A percentile compares a stretch with the other conserved stretches of the same genome.
Conservation (phyloP, 2,888 invertebrate species). For the Drosophila prostipennis region DNA sequence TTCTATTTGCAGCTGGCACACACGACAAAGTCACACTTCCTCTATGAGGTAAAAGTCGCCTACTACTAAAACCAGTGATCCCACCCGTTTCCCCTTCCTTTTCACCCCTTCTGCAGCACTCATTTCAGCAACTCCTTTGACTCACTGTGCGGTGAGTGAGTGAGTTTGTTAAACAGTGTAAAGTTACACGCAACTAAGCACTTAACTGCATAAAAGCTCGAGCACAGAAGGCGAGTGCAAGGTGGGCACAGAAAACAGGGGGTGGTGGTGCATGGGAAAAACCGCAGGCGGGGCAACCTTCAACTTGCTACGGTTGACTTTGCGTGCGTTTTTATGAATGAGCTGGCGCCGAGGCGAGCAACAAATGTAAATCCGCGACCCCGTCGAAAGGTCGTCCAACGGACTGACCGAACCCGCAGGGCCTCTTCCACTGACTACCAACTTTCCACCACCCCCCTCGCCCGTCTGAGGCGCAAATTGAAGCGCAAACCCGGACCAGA, state of each 20-base stretch:
- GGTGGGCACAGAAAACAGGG: neutral
- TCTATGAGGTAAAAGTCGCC: neutral
- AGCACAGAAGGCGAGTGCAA: constrained; percentile 17
- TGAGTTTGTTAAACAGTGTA: constrained; percentile 77
- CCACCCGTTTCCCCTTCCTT: neutral
- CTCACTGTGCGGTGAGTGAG: constrained; percentile 47
- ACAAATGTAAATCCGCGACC: constrained; percentile 73
- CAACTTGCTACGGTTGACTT: constrained; percentile 56
- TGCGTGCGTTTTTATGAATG: constrained; percentile 78
- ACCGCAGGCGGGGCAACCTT: constrained; percentile 60
- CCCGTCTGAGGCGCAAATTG: constrained; percentile 59
- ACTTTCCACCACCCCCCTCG: neutral
- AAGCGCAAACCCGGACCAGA: constrained; percentile 47
- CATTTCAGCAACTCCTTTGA: constrained; percentile 49
- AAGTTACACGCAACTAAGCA: constrained; percentile 79
- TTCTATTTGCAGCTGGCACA: constrained; percentile 66
- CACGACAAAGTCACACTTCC: constrained; percentile 36
- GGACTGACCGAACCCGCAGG: constrained; percentile 36
- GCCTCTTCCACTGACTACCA: neutral
- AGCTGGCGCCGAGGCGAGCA: constrained; percentile 50
- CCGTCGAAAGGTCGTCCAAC: constrained; percentile 61
- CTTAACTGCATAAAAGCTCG: constrained; percentile 75
- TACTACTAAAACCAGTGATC: constrained; percentile 4
- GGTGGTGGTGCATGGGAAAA: constrained; percentile 20
- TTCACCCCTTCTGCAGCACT: constrained; percentile 14